Evolutionary conservation across 2,888 invertebrate species (phyloP).

Genomic region (Tachina grossa): DNA sequence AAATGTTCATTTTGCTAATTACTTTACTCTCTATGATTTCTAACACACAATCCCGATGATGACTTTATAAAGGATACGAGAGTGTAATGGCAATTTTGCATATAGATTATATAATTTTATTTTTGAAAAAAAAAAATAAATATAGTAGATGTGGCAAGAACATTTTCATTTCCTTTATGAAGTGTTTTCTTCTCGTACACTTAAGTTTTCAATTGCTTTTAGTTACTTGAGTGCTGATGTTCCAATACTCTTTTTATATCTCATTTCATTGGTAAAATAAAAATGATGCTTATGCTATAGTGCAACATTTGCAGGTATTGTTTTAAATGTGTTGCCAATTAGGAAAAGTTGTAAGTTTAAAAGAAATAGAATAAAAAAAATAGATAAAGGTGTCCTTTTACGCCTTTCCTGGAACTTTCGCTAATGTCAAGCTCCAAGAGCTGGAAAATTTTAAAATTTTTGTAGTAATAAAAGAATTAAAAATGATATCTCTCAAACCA

Average conservation of each 20-base stretch:
- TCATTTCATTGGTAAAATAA: background rate
- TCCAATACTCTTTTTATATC: constrained; percentile 36
- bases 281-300: background rate
- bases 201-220: constrained; percentile 77
- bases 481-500: too few species aligned
- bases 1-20: constrained; percentile 69
- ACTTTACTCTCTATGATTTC: constrained; percentile 37
- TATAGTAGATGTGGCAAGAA: constrained; percentile 39
- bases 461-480: too few species aligned
- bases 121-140: constrained; percentile 11
- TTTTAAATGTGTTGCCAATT: background rate
- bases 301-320: background rate
- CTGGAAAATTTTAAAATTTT: too few species aligned
- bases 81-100: constrained; percentile 8
- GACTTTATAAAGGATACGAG: background rate
- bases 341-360: background rate
- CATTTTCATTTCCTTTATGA: constrained; percentile 71
- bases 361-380: too few species aligned
- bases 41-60: background rate
- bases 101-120: constrained; percentile 19
- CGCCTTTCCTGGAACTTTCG: too few species aligned
- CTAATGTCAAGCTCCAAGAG: too few species aligned
- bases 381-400: too few species aligned
- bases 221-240: constrained; percentile 70
- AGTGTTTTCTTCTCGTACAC: constrained; percentile 72